Percentiles rank a stretch among this genome's conserved stretches.
Evolutionary conservation across 2,888 invertebrate genomes (phyloP).

Genomic region (Habroteleia sp.): DNA sequence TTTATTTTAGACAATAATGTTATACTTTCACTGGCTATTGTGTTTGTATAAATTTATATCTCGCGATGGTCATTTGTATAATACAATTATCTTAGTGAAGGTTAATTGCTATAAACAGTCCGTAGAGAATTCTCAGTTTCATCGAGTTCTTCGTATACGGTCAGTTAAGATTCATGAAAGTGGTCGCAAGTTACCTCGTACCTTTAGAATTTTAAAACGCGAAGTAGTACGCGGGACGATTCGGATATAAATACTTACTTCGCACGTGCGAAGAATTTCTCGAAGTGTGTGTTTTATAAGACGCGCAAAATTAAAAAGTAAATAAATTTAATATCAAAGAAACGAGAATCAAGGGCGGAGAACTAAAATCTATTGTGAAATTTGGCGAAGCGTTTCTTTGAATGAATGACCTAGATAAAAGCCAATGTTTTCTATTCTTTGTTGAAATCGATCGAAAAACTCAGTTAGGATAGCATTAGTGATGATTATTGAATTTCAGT

Average conservation of each 20-base stretch:
- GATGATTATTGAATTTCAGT: conserved; percentile 25
- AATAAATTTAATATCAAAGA: neutral
- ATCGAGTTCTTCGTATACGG: conserved; percentile 35
- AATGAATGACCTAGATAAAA: conserved; percentile 17
- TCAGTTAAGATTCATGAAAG: conserved; percentile 62
- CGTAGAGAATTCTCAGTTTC: conserved; percentile 52
- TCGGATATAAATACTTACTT: neutral
- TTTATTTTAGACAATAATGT: conserved; percentile 52
- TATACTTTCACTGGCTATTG: conserved; percentile 47
- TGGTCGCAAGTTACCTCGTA: conserved; percentile 18
- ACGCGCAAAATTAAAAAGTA: no score
- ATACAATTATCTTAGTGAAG: conserved; percentile 38
- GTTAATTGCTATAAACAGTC: conserved; percentile 51
- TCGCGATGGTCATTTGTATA: conserved; percentile 39
- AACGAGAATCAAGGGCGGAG: neutral
- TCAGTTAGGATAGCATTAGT: conserved; percentile 9
- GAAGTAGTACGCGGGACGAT: conserved; percentile 1
- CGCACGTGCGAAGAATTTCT: conserved; percentile 4
- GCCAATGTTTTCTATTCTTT: conserved; percentile 9
- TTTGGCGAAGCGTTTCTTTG: conserved; percentile 9
- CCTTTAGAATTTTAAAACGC: conserved; percentile 41
- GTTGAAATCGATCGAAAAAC: conserved; percentile 24
- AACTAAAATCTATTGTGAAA: neutral
- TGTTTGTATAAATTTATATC: conserved; percentile 36
- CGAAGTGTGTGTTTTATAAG: neutral